Evolutionary conservation across 23 tunicate genomes (phyloP).

Genomic region (Clavelina lepadiformis): DNA sequence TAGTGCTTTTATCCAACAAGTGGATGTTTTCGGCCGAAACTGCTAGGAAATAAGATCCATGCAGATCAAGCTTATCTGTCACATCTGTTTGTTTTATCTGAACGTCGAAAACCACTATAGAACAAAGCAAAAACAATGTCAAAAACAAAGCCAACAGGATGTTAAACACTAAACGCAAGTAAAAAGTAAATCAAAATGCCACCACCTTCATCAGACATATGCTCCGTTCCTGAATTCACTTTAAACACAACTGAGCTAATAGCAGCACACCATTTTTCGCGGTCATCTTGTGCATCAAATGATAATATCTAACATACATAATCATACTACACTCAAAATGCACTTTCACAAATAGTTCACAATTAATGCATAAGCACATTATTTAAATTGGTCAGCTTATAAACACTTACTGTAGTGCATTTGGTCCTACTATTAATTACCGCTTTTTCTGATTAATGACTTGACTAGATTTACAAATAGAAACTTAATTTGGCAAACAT

Average conservation of each 20-base stretch:
- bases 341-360: too few species aligned
- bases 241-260: not conserved
- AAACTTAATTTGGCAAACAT: too few species aligned
- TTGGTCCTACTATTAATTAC: too few species aligned
- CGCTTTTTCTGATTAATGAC: too few species aligned
- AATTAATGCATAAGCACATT: too few species aligned
- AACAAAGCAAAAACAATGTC: not conserved
- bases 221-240: too few species aligned
- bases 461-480: too few species aligned
- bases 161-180: not conserved
- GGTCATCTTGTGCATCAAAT: not conserved
- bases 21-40: slow-evolving; percentile 51
- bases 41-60: slow-evolving; percentile 33
- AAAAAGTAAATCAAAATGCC: too few species aligned
- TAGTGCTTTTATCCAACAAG: slow-evolving; percentile 26
- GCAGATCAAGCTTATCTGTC: slow-evolving; percentile 29
- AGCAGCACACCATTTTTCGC: not conserved
- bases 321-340: too few species aligned
- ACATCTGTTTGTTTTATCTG: slow-evolving; percentile 56
- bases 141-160: not conserved
- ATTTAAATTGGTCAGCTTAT: too few species aligned
- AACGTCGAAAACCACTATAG: slow-evolving; percentile 50
- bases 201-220: too few species aligned
- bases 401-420: too few species aligned
- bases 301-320: slow-evolving; percentile 6